Evolutionary conservation across 2,888 invertebrate species (phyloP).

Genomic region (Rhagium mordax): DNA sequence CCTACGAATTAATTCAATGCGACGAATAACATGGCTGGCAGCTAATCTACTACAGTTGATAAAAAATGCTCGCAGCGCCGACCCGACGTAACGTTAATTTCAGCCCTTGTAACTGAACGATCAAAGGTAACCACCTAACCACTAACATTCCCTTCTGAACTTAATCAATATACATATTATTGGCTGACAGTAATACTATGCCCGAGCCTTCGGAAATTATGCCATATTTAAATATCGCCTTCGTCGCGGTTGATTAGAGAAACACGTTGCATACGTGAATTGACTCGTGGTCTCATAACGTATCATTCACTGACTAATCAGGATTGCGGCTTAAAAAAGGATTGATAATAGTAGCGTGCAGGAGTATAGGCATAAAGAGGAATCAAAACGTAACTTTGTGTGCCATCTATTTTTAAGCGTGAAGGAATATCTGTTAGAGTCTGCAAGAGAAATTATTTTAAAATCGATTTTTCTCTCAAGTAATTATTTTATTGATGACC

Average conservation of each 20-base stretch:
- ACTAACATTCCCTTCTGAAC: constrained; percentile 28
- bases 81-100: constrained; percentile 5
- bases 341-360: too few relatives aligned
- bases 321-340: too few relatives aligned
- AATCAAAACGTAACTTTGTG: too few relatives aligned
- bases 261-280: too few relatives aligned
- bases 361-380: too few relatives aligned
- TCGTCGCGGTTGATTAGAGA: background rate
- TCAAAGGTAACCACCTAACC: constrained; percentile 40
- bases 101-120: constrained; percentile 32
- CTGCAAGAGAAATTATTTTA: too few relatives aligned
- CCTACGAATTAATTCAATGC: background rate
- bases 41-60: background rate
- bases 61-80: background rate
- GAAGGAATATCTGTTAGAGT: too few relatives aligned
- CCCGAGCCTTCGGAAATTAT: background rate
- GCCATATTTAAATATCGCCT: background rate
- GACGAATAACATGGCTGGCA: background rate
- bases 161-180: constrained; percentile 37
- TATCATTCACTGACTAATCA: too few relatives aligned
- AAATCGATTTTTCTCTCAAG: too few relatives aligned
- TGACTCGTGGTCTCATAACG: too few relatives aligned
- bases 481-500: too few relatives aligned
- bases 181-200: constrained; percentile 3
- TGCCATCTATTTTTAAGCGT: too few relatives aligned